These are phyloP conservation scores for Flexamia atlantica DNA, from an alignment of 2,888 invertebrate species.

Conservation along the genomic window DNA sequence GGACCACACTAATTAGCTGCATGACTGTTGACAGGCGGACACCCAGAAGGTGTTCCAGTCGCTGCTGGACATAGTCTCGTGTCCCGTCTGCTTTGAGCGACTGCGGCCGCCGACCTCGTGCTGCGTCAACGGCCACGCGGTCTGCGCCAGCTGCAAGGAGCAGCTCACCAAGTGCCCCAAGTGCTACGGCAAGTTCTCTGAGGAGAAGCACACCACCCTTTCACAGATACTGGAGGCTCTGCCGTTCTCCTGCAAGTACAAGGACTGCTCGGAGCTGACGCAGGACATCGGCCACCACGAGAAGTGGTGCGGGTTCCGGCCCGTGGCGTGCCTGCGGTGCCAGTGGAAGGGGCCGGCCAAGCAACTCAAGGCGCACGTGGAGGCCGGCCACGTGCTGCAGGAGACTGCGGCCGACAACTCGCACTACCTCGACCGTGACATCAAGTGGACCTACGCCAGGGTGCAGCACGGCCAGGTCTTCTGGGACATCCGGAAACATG, in stretches of 20 bases:
- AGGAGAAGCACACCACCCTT: constrained; percentile 36
- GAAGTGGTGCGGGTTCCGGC: constrained; percentile 33
- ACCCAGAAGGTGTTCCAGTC: constrained; percentile 33
- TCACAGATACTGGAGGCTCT: constrained; percentile 20
- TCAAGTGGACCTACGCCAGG: constrained; percentile 21
- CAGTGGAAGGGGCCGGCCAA: constrained; percentile 17
- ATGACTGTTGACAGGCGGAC: constrained; percentile 14
- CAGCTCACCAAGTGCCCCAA: constrained; percentile 9
- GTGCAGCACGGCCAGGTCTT: constrained; percentile 23
- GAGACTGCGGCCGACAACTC: neutral
- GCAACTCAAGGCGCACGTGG: neutral
- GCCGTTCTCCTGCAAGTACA: constrained; percentile 10
- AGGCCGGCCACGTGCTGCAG: neutral
- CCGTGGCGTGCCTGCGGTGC: neutral
- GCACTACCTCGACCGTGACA: neutral
- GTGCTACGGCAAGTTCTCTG: constrained; percentile 11
- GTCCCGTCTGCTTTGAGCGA: constrained; percentile 19
- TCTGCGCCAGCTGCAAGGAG: constrained; percentile 8
- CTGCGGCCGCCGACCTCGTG: neutral
- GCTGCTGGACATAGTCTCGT: constrained; percentile 7
- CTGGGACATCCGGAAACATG: constrained; percentile 11
- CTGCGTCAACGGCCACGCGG: constrained; percentile 35
- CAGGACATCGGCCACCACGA: constrained; percentile 23
- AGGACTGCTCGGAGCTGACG: constrained; percentile 6
- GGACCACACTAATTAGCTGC: too few relatives aligned